These are phyloP conservation scores for Furcifer pardalis DNA, from an alignment of 2,797 vertebrate species.

Conservation along the genomic window DNA sequence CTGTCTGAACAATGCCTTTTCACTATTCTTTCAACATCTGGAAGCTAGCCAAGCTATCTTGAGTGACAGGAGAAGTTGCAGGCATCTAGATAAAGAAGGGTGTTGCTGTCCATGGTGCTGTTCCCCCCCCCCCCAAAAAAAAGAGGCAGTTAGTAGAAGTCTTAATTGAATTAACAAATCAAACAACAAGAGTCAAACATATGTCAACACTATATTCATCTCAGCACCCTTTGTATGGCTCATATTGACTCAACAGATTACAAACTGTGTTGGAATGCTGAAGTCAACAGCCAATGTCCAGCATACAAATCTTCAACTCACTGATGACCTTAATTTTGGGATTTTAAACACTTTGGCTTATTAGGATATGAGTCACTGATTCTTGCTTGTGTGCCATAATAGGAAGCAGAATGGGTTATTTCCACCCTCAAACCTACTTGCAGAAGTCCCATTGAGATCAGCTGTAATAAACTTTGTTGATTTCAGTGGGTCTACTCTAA, in stretches of 20 bases:
- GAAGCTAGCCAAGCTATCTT: background rate
- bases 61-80: background rate
- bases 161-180: too few species aligned
- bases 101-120: constrained; percentile 66
- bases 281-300: background rate
- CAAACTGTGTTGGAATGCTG: background rate
- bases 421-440: background rate
- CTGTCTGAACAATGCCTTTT: background rate
- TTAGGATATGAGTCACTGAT: background rate
- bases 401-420: too few species aligned
- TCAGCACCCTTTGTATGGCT: background rate
- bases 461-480: too few species aligned
- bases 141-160: too few species aligned
- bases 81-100: accelerated
- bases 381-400: background rate
- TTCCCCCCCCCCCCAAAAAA: too few species aligned
- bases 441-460: background rate
- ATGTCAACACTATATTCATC: background rate
- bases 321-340: background rate
- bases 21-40: background rate
- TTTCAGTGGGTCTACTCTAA: too few species aligned
- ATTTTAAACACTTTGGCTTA: background rate
- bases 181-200: accelerated
- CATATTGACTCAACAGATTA: background rate
- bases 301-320: too few species aligned